Evolutionary conservation across 2,888 invertebrate genomes (phyloP).

Genomic region (Tigriopus californicus): DNA sequence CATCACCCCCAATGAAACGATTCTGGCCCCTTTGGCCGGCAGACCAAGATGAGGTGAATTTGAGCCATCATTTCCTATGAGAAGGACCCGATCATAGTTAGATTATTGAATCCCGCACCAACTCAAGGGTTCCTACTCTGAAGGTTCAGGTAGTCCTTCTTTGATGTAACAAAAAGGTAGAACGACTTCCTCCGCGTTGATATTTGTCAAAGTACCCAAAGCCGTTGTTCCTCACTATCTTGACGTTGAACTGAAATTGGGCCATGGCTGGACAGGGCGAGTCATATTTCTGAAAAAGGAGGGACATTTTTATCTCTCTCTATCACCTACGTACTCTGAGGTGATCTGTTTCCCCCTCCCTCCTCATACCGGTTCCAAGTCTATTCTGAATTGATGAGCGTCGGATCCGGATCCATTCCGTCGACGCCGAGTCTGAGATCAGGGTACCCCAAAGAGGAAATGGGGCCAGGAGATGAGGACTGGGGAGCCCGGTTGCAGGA

Average conservation of each 20-base stretch:
- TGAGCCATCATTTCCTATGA: too few relatives aligned
- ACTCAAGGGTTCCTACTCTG: too few relatives aligned
- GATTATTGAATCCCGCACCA: too few relatives aligned
- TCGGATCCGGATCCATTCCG: background rate
- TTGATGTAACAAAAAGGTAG: background rate
- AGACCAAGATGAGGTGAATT: too few relatives aligned
- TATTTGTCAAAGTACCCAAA: background rate
- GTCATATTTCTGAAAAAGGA: background rate
- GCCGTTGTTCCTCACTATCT: background rate
- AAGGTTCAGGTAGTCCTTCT: background rate
- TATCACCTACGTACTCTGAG: too few relatives aligned
- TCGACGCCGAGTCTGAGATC: background rate
- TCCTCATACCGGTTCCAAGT: background rate
- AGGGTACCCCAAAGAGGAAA: constrained; percentile 1
- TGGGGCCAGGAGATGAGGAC: constrained; percentile 3
- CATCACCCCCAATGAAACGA: too few relatives aligned
- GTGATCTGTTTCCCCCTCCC: too few relatives aligned
- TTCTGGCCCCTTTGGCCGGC: too few relatives aligned
- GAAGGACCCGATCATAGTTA: too few relatives aligned
- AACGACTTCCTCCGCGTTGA: background rate
- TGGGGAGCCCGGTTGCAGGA: background rate
- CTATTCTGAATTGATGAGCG: background rate
- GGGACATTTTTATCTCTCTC: background rate
- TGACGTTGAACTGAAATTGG: background rate
- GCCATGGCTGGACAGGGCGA: background rate